These are phyloP conservation scores for Drosophila subpulchrella DNA, from an alignment of 1,140 invertebrate species.

Conservation along the genomic window DNA sequence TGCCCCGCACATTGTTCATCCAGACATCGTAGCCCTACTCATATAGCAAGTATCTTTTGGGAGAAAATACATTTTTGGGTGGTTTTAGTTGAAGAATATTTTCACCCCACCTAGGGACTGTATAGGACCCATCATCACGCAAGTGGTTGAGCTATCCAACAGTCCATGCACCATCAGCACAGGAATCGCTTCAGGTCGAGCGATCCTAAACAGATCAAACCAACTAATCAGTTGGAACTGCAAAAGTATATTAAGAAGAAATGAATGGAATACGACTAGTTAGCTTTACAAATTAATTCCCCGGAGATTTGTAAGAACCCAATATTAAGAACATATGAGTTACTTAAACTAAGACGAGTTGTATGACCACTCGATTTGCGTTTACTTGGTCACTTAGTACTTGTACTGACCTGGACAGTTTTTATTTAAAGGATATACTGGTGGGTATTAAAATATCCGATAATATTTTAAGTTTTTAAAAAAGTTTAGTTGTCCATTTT, in stretches of 20 bases:
- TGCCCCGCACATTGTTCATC: not conserved
- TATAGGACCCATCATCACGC: not conserved
- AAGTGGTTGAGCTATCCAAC: not conserved
- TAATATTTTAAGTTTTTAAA: too few relatives aligned
- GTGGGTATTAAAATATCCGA: too few relatives aligned
- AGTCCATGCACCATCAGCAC: not conserved
- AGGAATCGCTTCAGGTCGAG: not conserved
- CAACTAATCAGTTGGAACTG: not conserved
- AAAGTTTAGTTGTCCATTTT: too few relatives aligned
- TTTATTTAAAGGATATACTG: too few relatives aligned
- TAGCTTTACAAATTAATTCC: too few relatives aligned
- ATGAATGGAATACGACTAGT: too few relatives aligned
- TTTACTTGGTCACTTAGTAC: not conserved
- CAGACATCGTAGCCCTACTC: slow-evolving; percentile 1
- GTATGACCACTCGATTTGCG: too few relatives aligned
- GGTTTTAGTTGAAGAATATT: not conserved
- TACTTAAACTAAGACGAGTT: not conserved
- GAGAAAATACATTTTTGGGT: not conserved
- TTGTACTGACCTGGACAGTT: too few relatives aligned
- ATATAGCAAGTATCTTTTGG: not conserved
- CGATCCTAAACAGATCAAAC: not conserved
- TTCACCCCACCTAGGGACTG: not conserved
- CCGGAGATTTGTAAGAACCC: too few relatives aligned
- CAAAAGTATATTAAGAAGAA: too few relatives aligned
- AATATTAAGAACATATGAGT: not conserved